Evolutionary conservation across 2,797 vertebrate genomes (phyloP).

Genomic region (Oryzias dopingdopingensis): DNA sequence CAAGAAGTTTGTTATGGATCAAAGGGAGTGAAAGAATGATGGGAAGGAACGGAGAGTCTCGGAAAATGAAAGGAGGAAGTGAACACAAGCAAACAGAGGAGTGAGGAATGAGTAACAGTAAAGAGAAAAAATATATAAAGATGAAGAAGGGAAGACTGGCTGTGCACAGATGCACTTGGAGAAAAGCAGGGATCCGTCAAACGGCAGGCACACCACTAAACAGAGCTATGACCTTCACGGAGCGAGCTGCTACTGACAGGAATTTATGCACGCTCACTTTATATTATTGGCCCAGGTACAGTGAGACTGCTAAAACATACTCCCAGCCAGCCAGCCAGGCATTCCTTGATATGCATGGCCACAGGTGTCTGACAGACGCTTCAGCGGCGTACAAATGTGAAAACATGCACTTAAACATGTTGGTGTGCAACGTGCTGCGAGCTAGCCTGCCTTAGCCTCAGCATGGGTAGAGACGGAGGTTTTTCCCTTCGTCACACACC

Average conservation of each 20-base stretch:
- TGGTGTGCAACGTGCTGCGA: constrained; percentile 7
- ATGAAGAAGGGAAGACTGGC: constrained; percentile 10
- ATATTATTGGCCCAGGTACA: constrained; percentile 53
- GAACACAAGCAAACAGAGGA: constrained; percentile 1
- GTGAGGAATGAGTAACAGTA: constrained; percentile 18
- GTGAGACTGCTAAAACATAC: constrained; percentile 13
- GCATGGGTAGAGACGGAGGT: constrained; percentile 50
- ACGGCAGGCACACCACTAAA: constrained; percentile 53
- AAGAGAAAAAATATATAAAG: background rate
- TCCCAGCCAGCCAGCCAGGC: constrained; percentile 8
- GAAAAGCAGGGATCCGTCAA: constrained; percentile 56
- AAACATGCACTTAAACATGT: background rate
- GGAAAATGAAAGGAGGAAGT: background rate
- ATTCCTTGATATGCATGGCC: background rate
- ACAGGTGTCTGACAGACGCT: constrained; percentile 1
- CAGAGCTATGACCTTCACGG: constrained; percentile 68
- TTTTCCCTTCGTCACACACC: constrained; percentile 37
- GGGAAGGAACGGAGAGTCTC: constrained; percentile 13
- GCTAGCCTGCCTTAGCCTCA: constrained; percentile 12
- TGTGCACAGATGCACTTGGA: constrained; percentile 57
- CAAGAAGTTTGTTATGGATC: constrained; percentile 31
- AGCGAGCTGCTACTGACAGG: constrained; percentile 55
- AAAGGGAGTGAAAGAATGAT: constrained; percentile 26
- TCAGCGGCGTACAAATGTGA: constrained; percentile 6
- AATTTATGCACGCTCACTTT: constrained; percentile 69